These are phyloP conservation scores for Pristionchus arcanus DNA, from an alignment of 2,888 invertebrate genomes.

Conservation along the genomic window DNA sequence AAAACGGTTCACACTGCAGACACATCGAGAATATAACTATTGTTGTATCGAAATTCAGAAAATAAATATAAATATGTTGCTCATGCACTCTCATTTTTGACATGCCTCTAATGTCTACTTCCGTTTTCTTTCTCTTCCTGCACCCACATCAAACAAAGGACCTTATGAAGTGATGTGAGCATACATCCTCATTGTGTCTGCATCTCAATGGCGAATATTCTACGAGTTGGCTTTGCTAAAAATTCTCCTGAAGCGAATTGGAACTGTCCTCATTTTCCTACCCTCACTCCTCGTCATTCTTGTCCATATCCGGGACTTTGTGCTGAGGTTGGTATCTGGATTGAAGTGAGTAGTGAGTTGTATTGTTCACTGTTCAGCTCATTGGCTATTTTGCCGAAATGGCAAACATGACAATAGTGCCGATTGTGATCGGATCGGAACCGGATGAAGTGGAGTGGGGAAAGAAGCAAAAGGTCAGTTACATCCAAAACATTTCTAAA, in stretches of 20 bases:
- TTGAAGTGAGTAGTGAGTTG: too few species aligned
- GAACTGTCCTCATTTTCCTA: slow-evolving; percentile 33
- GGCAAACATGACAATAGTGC: slow-evolving; percentile 23
- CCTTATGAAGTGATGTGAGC: too few species aligned
- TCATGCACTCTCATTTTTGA: too few species aligned
- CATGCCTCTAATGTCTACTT: too few species aligned
- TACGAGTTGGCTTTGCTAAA: not conserved
- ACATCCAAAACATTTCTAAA: too few species aligned
- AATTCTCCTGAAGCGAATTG: slow-evolving; percentile 22
- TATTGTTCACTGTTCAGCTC: not conserved
- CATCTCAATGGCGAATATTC: not conserved
- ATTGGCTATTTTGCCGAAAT: slow-evolving; percentile 6
- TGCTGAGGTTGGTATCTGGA: not conserved
- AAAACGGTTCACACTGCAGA: too few species aligned
- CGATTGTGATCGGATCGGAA: not conserved
- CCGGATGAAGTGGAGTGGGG: slow-evolving; percentile 8
- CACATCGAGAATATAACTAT: too few species aligned
- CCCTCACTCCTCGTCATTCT: not conserved
- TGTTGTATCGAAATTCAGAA: too few species aligned
- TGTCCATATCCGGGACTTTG: slow-evolving; percentile 22
- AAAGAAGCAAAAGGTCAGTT: not conserved
- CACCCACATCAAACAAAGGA: too few species aligned
- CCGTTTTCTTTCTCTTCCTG: too few species aligned
- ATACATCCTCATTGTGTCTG: too few species aligned
- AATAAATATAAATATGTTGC: too few species aligned